Base-by-base conservation (phyloP, 2,888 invertebrate species). In the Mythimna lalbum region DNA sequence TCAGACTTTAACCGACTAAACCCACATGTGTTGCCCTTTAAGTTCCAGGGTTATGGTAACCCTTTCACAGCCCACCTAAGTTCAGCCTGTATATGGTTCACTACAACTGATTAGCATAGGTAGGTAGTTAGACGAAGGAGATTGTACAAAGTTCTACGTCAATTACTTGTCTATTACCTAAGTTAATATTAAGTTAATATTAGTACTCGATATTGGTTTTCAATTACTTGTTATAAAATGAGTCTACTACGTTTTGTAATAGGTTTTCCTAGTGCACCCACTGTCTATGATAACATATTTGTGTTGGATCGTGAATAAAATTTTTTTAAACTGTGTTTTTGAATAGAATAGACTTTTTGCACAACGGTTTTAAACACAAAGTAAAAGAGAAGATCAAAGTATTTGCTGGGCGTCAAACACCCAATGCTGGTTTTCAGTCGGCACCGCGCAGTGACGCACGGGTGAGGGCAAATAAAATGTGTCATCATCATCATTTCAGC, bases 111-210 rank as follows among this genome's bases (percentile, higher is more conserved):
- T 77, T 70, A 73, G 21, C 79, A 65, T 77, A 68, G 69, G 47
- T 70, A 72, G 64, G 53, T 70, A 72, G 64, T 68, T 74, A 14
- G 23, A 39, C 57, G 66, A 49, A 73, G 69, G 74, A 74, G 67
- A 71, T 73, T 76, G 31, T 60, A 64, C 43, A 47, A 80, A 80
- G 63, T 79, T 74, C 21, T 27, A 64, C 59, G 69, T 78, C 57
- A 19, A 55, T 73, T 56, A 73, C 68, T 73, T 77, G 63, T 43
- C 55, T 59, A 65, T 50, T 76, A 60, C 61, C 52, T 61, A 68
- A 69, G 53, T 73, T 70, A 69, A 70, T 64, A 77, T 69, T 69
- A 68, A 73, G 61, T 66, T 76, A 76, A 69, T 77, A 70, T 72
- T 72, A 63, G 74, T 72, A 21, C 43, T 72, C 39, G 47, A 63